A percentile compares a stretch with the other conserved stretches of the same genome.
Conservation (phyloP, 2,797 vertebrate genomes). For the Tenualosa ilisha region DNA sequence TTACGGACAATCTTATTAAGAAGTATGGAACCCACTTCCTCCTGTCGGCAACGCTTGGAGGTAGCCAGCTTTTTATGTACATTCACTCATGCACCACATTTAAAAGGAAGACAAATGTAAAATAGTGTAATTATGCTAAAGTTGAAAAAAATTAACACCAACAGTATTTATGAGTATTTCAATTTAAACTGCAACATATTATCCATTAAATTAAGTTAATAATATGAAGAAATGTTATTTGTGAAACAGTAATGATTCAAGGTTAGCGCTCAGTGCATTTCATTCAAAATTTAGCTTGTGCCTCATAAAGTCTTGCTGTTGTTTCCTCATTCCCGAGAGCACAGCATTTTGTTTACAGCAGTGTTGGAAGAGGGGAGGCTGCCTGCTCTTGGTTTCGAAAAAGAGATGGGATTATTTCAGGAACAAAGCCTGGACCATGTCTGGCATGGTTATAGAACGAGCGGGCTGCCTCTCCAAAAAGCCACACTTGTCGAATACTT, state of each 20-base stretch:
- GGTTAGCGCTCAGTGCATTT: background rate
- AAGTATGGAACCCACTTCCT: constrained; percentile 99
- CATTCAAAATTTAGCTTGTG: background rate
- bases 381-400: background rate
- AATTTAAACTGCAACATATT: background rate
- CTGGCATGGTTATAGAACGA: constrained; percentile 45
- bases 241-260: background rate
- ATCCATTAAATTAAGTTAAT: background rate
- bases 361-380: background rate
- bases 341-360: constrained; percentile 8
- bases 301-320: background rate
- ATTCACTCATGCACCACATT: background rate
- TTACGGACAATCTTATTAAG: constrained; percentile 96
- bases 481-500: constrained; percentile 67
- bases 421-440: constrained; percentile 49
- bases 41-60: constrained; percentile 94
- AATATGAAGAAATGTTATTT: background rate
- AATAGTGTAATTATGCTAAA: background rate
- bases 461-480: constrained; percentile 59
- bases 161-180: background rate
- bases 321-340: background rate
- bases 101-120: constrained; percentile 12
- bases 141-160: background rate
- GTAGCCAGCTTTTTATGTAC: constrained; percentile 66
- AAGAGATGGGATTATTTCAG: constrained; percentile 46